Percentiles rank a stretch among this genome's conserved stretches.
Evolutionary conservation across 2,888 invertebrate genomes (phyloP).

Genomic region (Herminia tarsipennalis): DNA sequence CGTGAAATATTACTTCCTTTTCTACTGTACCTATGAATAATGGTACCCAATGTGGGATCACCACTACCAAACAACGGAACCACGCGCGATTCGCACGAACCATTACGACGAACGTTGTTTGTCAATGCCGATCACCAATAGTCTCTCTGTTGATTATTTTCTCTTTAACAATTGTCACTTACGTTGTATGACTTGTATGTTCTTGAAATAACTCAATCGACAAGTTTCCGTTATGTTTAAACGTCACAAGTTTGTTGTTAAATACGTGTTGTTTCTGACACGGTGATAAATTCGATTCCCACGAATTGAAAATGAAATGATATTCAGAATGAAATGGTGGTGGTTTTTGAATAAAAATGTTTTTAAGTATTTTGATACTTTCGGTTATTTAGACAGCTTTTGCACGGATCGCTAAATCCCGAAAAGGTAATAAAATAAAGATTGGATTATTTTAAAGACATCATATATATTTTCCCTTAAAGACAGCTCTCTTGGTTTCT

Average conservation of each 20-base stretch:
- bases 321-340: slow-evolving; percentile 7
- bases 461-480: too few species aligned
- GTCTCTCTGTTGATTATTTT: slow-evolving; percentile 56
- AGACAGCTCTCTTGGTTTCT: too few species aligned
- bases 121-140: slow-evolving; percentile 41
- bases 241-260: slow-evolving; percentile 19
- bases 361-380: too few species aligned
- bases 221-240: slow-evolving; percentile 17
- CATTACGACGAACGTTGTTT: slow-evolving; percentile 66
- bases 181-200: slow-evolving; percentile 40
- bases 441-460: too few species aligned
- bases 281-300: slow-evolving; percentile 17
- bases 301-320: slow-evolving; percentile 17
- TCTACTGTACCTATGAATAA: too few species aligned
- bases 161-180: slow-evolving; percentile 27
- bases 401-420: too few species aligned
- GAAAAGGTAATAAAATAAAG: too few species aligned
- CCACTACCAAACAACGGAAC: slow-evolving; percentile 63
- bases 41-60: too few species aligned
- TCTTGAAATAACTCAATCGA: slow-evolving; percentile 51
- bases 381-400: too few species aligned
- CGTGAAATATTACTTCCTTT: too few species aligned
- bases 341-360: not conserved
- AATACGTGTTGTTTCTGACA: slow-evolving; percentile 2
- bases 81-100: slow-evolving; percentile 41